Evolutionary conservation across 2,113 vertebrate genomes (phyloP).

Genomic region (Platichthys stellatus): DNA sequence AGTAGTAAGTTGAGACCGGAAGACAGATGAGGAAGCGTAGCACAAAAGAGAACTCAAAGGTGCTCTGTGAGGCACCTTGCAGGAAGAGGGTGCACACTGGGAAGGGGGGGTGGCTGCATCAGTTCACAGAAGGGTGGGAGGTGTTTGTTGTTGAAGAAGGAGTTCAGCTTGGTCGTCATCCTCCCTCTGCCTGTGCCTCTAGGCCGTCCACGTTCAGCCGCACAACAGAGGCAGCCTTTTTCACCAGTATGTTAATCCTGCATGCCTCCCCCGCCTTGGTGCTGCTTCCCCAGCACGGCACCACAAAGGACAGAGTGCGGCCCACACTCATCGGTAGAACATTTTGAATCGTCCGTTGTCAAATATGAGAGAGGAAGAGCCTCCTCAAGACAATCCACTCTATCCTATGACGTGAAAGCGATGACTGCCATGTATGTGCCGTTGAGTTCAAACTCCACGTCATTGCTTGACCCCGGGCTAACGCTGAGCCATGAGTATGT

Average conservation of each 20-base stretch:
- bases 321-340: slow-evolving; percentile 38
- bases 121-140: slow-evolving; percentile 51
- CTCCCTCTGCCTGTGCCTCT: slow-evolving; percentile 63
- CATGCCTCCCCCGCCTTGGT: slow-evolving; percentile 56
- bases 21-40: neutral
- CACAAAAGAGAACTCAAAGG: slow-evolving; percentile 12
- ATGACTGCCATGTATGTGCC: slow-evolving; percentile 6
- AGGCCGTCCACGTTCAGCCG: slow-evolving; percentile 58
- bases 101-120: neutral
- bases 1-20: neutral
- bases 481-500: slow-evolving; percentile 53
- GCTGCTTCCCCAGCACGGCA: slow-evolving; percentile 51
- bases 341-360: slow-evolving; percentile 29
- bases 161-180: slow-evolving; percentile 63
- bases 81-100: slow-evolving; percentile 12
- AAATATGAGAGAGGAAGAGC: slow-evolving; percentile 28
- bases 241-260: slow-evolving; percentile 74
- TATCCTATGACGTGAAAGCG: slow-evolving; percentile 34
- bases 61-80: slow-evolving; percentile 25
- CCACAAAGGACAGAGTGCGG: slow-evolving; percentile 63
- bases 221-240: slow-evolving; percentile 74
- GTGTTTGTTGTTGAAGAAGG: slow-evolving; percentile 48
- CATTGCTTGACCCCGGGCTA: slow-evolving; percentile 62
- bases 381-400: slow-evolving; percentile 19
- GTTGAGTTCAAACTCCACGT: slow-evolving; percentile 34